Evolutionary conservation across 2,113 vertebrate species (phyloP), one percentile per base, ranked within the genome.

Genomic region (Nothobranchius kuhntae): DNA sequence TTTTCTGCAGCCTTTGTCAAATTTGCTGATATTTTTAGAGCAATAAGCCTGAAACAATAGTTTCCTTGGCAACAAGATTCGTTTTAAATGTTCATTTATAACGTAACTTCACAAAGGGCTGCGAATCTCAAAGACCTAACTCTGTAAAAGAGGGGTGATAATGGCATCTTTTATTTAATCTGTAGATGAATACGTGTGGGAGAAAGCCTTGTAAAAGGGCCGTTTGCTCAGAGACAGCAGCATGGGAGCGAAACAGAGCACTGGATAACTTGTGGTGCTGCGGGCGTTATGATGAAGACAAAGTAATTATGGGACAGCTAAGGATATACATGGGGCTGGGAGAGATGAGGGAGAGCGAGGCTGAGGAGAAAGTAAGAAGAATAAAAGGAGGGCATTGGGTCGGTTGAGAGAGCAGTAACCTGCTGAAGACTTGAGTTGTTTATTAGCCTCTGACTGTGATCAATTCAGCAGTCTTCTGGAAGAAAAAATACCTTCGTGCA

Each of bases 371-470:
- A 73, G 74, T 68, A 56, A 44, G 58, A 50, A 65, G 56, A 70
- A 65, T 61, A 42, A 56, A 46, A 10, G n/a, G 38, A 5, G 7
- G 47, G 13, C 12, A 24, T 61, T 65, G 68, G 75, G 71, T 15
- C 13, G 21, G 8, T 61, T 66, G 62, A 65, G 66, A 87, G 81
- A 83, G 38, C 38, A 9, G 38, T 40, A 7, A 40, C 38, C 38
- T 40, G 74, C 83, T 81, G 86, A 84, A 88, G 81, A 81, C 83
- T 74, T 81, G 84, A 78, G 63, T 82, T 78, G 78, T 90, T 92
- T 88, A 91, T 92, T 91, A 89, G 74, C 84, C 80, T 84, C 89
- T 86, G 83, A 86, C 90, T 86, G 86, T 68, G 82, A 87, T 79
- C 81, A 82, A 74, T 62, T 86, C 71, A 68, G 60, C 26, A 73